A percentile compares a stretch with the other conserved stretches of the same genome.
Conservation (phyloP, 2,888 invertebrate genomes). For the Drosophila paramelanica region DNA sequence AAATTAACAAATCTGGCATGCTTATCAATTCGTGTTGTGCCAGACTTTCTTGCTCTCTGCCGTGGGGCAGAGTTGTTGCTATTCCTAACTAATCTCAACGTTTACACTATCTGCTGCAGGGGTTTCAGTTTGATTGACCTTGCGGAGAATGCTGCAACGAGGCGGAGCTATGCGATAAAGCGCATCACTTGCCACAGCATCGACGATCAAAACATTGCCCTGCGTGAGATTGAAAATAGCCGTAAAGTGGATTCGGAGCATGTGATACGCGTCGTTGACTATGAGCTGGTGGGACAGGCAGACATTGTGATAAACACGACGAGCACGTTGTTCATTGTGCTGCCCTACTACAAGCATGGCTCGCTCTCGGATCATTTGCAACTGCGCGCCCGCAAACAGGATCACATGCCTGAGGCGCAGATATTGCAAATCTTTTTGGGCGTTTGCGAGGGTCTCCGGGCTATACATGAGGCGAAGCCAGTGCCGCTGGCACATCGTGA, state of each 20-base stretch:
- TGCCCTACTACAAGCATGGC: constrained; percentile 92
- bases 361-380: constrained; percentile 90
- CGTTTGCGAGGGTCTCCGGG: constrained; percentile 90
- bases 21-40: not conserved
- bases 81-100: constrained; percentile 44
- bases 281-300: constrained; percentile 87
- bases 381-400: constrained; percentile 86
- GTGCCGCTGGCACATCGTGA: constrained; percentile 93
- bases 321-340: constrained; percentile 90
- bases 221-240: constrained; percentile 91
- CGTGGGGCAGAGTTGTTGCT: not conserved
- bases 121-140: constrained; percentile 93
- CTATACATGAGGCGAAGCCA: constrained; percentile 90
- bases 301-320: constrained; percentile 89
- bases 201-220: constrained; percentile 90
- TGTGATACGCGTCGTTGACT: constrained; percentile 90
- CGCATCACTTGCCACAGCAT: constrained; percentile 92
- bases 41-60: not conserved
- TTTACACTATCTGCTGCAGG: constrained; percentile 84
- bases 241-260: constrained; percentile 89
- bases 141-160: constrained; percentile 89
- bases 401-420: constrained; percentile 88
- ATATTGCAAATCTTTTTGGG: constrained; percentile 89
- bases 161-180: constrained; percentile 91
- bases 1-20: not conserved